These are phyloP conservation scores for Calameuta pallipes DNA, from an alignment of 2,888 invertebrate species.

Conservation along the genomic window DNA sequence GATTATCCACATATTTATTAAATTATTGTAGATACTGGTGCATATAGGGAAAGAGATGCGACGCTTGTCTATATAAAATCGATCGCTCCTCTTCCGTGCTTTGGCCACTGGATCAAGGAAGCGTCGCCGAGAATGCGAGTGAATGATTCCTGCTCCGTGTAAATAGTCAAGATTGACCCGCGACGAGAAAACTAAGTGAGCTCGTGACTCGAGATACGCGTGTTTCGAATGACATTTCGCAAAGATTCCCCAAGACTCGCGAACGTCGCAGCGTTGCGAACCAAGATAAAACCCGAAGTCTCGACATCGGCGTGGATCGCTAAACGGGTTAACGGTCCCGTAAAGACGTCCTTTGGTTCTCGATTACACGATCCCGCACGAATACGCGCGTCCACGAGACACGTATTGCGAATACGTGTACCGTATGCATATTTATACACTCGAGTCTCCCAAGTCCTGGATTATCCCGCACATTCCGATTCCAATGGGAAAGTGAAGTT, in stretches of 20 bases:
- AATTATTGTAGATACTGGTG: too few relatives aligned
- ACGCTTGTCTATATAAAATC: too few relatives aligned
- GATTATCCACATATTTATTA: too few relatives aligned
- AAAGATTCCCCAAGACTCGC: not conserved
- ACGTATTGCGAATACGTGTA: not conserved
- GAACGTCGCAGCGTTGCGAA: not conserved
- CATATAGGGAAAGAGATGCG: too few relatives aligned
- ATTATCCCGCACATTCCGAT: too few relatives aligned
- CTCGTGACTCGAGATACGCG: not conserved
- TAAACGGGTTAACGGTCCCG: slow-evolving; percentile 3
- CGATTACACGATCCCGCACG: not conserved
- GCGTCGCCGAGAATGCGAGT: too few relatives aligned
- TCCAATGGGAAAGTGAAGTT: too few relatives aligned
- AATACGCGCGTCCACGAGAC: not conserved
- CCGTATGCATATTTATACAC: not conserved
- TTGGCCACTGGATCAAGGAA: too few relatives aligned
- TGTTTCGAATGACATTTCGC: slow-evolving; percentile 1
- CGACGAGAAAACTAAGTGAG: not conserved
- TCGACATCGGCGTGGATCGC: not conserved
- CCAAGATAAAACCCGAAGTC: not conserved
- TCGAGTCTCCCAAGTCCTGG: not conserved
- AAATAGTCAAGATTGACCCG: too few relatives aligned
- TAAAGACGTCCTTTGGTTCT: not conserved
- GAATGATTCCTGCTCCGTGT: too few relatives aligned
- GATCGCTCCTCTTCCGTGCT: too few relatives aligned